Conservation (phyloP, 30 jellyfish, hydroid and myxozoan species). For the Pelagia noctiluca region DNA sequence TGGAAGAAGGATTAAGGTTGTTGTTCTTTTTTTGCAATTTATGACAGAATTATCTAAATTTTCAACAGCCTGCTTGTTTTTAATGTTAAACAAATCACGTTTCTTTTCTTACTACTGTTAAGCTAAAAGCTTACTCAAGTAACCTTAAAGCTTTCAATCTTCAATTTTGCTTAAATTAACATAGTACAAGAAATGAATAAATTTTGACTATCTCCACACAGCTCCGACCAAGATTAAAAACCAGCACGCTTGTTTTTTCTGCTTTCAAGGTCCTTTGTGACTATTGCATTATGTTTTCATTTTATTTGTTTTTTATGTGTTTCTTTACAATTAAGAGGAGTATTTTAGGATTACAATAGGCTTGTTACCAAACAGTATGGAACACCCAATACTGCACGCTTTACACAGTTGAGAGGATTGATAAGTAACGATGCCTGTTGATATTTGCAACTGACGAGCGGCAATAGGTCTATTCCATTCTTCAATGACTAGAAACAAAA, state of each 20-base stretch:
- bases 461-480: conserved; percentile 2
- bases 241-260: conserved; percentile 2
- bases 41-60: too few relatives aligned
- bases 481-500: not conserved
- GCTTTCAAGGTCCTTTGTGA: not conserved
- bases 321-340: not conserved
- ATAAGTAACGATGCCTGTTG: not conserved
- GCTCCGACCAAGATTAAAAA: not conserved
- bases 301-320: not conserved
- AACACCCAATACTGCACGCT: conserved; percentile 3
- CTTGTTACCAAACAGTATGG: not conserved
- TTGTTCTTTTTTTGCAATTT: too few relatives aligned
- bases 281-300: not conserved
- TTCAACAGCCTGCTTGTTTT: too few relatives aligned
- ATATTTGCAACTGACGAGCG: not conserved
- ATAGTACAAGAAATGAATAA: not conserved
- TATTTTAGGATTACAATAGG: not conserved
- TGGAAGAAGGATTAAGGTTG: not conserved
- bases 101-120: too few relatives aligned
- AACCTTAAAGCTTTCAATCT: not conserved
- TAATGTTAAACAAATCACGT: too few relatives aligned
- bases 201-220: not conserved
- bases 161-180: not conserved
- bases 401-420: conserved; percentile 2
- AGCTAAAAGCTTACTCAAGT: too few relatives aligned